Base-by-base conservation (phyloP, 2,797 vertebrate species). In the Cossypha dichroa region DNA sequence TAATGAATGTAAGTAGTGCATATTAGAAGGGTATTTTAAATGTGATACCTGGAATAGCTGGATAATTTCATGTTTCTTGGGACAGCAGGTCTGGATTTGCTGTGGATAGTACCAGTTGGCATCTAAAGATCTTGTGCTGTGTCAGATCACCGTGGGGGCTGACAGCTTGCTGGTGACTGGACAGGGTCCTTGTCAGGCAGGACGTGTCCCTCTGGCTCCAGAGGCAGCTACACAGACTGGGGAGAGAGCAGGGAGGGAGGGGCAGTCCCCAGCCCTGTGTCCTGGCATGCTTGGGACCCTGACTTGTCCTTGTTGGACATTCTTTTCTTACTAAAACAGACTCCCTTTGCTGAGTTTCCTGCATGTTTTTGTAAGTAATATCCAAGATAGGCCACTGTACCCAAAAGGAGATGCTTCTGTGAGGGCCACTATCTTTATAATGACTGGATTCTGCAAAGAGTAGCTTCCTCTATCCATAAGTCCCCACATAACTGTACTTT, bases 21-120 rank as follows among this genome's bases (percentile, higher is more conserved):
- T 88, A 78, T 91, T 78, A 88, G 88, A 92, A 82, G 51, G 5
- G 2, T 45, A 8, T 73, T 82, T 85, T 68, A 83, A 85, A 89
- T 26, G 28, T 40, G 26, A 19, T 82, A 7, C n/a, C 49, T 88
- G 66, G 34, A 94, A 62, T 48, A 82, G 56, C 60, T 77, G 60
- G 38, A 28, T 58, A 16, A 8, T 63, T 88, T 79, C 66, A 46
- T 25, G 31, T 69, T 82, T 81, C 26, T 59, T 5, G 2, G 60
- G 34, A 11, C 36, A 74, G 56, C 28, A 60, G 34, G 33, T 77
- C 34, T 68, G 1, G 0, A 16, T 72, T 84, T 68, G 60, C 48
- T 80, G 25, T 41, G 40, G 21, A 21, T 91, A n/a, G 12, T 60
- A 62, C 38, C 26, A 41, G 7, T 9, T 73, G 33, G 25, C 38